A percentile compares a stretch with the other conserved stretches of the same genome.
Evolutionary conservation across 2,113 vertebrate genomes (phyloP).

Genomic region (Alouatta palliata): DNA sequence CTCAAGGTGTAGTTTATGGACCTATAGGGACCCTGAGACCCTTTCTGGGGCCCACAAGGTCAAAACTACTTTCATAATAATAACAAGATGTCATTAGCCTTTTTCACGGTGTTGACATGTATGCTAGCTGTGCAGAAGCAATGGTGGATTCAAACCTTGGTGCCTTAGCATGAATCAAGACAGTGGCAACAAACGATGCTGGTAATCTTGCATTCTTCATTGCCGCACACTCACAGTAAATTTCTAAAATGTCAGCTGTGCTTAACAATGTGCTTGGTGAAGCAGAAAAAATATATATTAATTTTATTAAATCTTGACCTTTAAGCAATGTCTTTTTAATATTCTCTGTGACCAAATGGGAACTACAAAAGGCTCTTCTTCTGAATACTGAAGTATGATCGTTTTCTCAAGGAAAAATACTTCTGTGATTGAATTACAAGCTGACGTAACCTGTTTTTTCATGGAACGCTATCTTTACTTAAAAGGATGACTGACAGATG

Average conservation of each 20-base stretch:
- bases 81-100: neutral
- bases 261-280: conserved; percentile 12
- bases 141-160: neutral
- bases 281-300: conserved; percentile 39
- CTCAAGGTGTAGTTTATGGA: neutral
- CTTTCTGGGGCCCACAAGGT: neutral
- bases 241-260: neutral
- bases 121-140: neutral
- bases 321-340: conserved; percentile 60
- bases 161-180: neutral
- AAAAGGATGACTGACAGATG: conserved; percentile 67
- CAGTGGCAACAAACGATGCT: neutral
- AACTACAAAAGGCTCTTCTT: conserved; percentile 16
- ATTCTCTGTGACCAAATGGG: conserved; percentile 34
- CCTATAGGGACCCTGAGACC: neutral
- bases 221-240: neutral
- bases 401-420: conserved; percentile 52
- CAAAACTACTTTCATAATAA: neutral
- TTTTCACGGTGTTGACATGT: neutral
- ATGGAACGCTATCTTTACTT: conserved; percentile 59
- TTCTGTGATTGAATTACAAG: conserved; percentile 46
- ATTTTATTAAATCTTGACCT: conserved; percentile 61
- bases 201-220: neutral
- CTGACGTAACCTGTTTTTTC: conserved; percentile 50
- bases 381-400: conserved; percentile 4